phyloP scores from a whole-genome alignment of 2,113 vertebrate genomes.

The Cyprinus carpio region DNA sequence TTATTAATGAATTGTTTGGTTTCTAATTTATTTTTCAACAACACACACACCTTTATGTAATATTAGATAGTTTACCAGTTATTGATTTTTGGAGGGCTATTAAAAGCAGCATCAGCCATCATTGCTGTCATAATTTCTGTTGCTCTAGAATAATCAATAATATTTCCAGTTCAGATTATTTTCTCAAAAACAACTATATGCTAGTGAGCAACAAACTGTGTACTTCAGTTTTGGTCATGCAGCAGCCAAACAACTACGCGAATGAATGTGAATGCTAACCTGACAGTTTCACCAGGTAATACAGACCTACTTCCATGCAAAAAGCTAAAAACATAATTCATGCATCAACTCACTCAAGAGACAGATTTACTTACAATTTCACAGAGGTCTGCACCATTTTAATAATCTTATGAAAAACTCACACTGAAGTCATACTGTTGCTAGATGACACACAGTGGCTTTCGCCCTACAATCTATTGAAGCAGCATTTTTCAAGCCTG shows the following conservation, averaged over 20 bases:
- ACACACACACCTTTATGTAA: too few species aligned
- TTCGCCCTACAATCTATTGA: constrained; percentile 63
- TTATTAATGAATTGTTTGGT: too few species aligned
- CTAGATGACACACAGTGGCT: constrained; percentile 46
- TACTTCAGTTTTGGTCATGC: too few species aligned
- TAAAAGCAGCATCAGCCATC: too few species aligned
- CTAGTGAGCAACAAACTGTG: too few species aligned
- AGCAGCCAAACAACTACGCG: background rate
- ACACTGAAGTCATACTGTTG: constrained; percentile 49
- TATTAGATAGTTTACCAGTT: too few species aligned
- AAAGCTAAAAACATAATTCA: background rate
- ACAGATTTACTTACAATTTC: constrained; percentile 22
- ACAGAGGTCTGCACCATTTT: constrained; percentile 28
- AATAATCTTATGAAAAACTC: background rate
- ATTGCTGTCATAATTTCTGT: too few species aligned
- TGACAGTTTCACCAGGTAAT: background rate
- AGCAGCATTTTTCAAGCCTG: constrained; percentile 64
- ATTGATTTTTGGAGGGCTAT: too few species aligned
- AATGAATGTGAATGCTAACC: background rate
- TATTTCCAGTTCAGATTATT: too few species aligned
- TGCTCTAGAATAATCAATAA: too few species aligned
- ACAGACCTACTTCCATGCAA: background rate
- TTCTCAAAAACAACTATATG: too few species aligned
- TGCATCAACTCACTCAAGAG: background rate
- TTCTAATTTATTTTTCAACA: too few species aligned